Evolutionary conservation across 2,797 vertebrate genomes (phyloP).

Genomic region (Holocentrus rufus): DNA sequence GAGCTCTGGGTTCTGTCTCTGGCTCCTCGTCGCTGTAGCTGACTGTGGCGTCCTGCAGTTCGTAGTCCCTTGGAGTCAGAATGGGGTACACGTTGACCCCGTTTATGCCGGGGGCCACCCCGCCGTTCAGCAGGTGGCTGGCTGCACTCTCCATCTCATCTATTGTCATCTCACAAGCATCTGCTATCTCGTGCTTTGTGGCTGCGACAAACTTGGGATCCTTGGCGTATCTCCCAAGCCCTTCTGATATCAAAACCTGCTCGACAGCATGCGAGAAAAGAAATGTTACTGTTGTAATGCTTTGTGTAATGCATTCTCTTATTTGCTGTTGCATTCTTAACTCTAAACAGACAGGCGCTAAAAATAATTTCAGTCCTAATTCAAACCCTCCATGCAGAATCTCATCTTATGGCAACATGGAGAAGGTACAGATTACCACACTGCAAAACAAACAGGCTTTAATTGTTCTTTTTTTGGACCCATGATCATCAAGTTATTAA

Average conservation of each 20-base stretch:
- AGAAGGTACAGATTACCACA: no score
- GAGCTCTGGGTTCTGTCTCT: conserved; percentile 81
- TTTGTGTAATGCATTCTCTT: no score
- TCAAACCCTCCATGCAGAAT: no score
- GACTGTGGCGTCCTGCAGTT: conserved; percentile 91
- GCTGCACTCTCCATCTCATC: conserved; percentile 99
- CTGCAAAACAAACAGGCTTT: no score
- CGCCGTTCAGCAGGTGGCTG: conserved; percentile 93
- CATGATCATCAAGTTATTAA: no score
- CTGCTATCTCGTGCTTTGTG: conserved; percentile 97
- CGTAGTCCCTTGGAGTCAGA: conserved; percentile 87
- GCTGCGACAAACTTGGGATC: conserved; percentile 98
- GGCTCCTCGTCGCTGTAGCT: conserved; percentile 97
- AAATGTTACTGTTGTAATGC: conserved; percentile 15
- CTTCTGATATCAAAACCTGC: conserved; percentile 99
- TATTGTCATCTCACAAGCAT: conserved; percentile 99
- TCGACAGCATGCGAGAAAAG: conserved; percentile 16
- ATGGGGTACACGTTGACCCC: conserved; percentile 88
- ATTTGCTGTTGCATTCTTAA: no score
- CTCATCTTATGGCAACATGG: no score
- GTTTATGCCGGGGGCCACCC: conserved; percentile 82
- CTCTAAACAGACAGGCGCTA: no score
- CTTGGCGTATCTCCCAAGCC: conserved; percentile 94
- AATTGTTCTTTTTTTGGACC: no score
- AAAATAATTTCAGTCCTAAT: no score